Evolutionary conservation across 2,797 vertebrate genomes (phyloP).

Genomic region (Protosalanx chinensis): DNA sequence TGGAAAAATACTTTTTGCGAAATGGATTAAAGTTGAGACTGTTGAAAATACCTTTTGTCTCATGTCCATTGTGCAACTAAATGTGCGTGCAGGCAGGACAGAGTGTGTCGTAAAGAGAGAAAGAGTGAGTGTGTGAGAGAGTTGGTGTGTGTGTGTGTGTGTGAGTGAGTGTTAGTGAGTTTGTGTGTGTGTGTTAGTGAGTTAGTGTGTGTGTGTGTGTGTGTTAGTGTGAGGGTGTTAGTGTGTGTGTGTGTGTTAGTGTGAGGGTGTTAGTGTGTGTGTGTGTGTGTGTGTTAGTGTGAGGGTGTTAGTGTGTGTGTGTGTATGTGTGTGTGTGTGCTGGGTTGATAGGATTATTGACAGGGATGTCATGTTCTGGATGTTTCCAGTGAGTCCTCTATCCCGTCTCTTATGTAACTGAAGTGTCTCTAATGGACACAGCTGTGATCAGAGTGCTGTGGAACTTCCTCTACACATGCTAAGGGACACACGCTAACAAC

Average conservation of each 20-base stretch:
- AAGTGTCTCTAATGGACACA: too few species aligned
- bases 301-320: background rate
- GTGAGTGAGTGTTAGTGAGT: too few species aligned
- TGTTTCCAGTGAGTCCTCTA: background rate
- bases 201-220: background rate
- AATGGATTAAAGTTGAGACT: conserved; percentile 9
- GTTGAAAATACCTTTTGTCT: background rate
- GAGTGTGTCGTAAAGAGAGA: background rate
- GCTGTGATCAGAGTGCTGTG: too few species aligned
- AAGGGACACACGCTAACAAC: too few species aligned
- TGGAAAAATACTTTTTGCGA: background rate
- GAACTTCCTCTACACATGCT: too few species aligned
- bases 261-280: background rate
- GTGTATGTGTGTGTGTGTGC: background rate
- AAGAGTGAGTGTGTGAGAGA: background rate
- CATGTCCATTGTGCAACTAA: background rate
- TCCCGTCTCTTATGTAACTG: background rate
- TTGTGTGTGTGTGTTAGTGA: background rate
- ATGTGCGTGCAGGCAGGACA: background rate
- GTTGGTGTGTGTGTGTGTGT: background rate
- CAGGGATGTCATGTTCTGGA: background rate
- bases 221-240: too few species aligned
- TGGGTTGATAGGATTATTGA: background rate
- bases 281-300: background rate
- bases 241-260: background rate